Conservation (phyloP, 2,797 vertebrate genomes). For the Trachops cirrhosus region DNA sequence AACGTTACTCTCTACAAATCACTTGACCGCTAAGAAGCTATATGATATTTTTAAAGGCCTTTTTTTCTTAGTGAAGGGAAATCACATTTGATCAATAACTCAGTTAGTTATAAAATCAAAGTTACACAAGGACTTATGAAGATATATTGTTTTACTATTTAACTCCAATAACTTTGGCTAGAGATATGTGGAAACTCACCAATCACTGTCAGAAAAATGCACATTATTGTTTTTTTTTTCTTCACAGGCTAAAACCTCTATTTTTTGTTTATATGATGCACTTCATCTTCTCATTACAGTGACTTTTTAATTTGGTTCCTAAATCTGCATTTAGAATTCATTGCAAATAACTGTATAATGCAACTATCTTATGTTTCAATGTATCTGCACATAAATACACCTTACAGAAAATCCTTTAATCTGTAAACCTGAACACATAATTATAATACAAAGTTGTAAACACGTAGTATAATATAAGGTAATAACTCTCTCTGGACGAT, state of each 20-base stretch:
- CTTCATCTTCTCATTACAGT: slow-evolving; percentile 44
- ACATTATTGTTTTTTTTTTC: not conserved
- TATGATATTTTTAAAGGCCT: slow-evolving; percentile 45
- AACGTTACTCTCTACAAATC: not conserved
- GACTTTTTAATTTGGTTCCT: slow-evolving; percentile 4
- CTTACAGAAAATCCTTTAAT: not conserved
- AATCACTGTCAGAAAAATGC: slow-evolving; percentile 65
- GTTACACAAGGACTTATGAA: slow-evolving; percentile 60
- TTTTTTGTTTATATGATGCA: slow-evolving; percentile 49
- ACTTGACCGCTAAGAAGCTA: slow-evolving; percentile 38
- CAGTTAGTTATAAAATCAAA: slow-evolving; percentile 58
- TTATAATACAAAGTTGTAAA: not conserved
- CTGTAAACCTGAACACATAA: not conserved
- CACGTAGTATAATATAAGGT: not conserved
- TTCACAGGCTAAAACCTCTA: slow-evolving; percentile 23
- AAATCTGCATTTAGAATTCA: slow-evolving; percentile 26
- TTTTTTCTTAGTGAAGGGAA: slow-evolving; percentile 51
- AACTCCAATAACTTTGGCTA: slow-evolving; percentile 61
- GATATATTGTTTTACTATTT: slow-evolving; percentile 64
- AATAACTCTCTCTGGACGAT: not conserved
- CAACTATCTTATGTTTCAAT: slow-evolving; percentile 19
- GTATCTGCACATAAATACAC: not conserved
- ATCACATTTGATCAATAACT: slow-evolving; percentile 65
- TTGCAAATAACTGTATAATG: not conserved
- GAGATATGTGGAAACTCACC: slow-evolving; percentile 60